Conservation (phyloP, 1,140 invertebrate species). For the Drosophila ambigua region DNA sequence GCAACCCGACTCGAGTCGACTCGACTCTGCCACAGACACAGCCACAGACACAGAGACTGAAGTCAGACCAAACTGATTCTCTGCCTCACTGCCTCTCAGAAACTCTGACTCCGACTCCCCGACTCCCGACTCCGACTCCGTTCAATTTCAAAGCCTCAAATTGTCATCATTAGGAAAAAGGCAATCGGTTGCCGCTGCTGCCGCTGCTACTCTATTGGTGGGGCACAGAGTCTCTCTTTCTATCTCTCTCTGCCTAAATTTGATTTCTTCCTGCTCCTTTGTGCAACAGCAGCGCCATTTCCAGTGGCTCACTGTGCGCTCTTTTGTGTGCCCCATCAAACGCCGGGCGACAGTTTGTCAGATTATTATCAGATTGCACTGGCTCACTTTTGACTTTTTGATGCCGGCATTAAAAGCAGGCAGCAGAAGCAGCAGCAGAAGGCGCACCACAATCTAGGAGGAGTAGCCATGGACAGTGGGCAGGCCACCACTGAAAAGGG, state of each 20-base stretch:
- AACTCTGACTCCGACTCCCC: conserved; percentile 6
- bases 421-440: neutral
- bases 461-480: conserved; percentile 51
- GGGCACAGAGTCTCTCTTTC: conserved; percentile 18
- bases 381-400: conserved; percentile 81
- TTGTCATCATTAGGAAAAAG: conserved; percentile 83
- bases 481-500: conserved; percentile 58
- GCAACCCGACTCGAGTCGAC: conserved; percentile 41
- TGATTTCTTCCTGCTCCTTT: conserved; percentile 81
- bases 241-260: conserved; percentile 65
- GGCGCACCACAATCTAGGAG: conserved; percentile 49
- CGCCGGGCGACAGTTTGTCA: conserved; percentile 83
- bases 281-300: conserved; percentile 29
- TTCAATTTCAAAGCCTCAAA: conserved; percentile 59
- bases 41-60: no score
- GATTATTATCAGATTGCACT: conserved; percentile 83
- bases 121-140: conserved; percentile 8
- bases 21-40: conserved; percentile 24
- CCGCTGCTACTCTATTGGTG: conserved; percentile 10
- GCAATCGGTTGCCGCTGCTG: conserved; percentile 71
- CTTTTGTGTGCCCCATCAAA: conserved; percentile 73
- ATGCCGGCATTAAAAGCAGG: conserved; percentile 5
- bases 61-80: conserved; percentile 23
- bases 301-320: conserved; percentile 15
- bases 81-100: conserved; percentile 13